A percentile compares a stretch with the other conserved stretches of the same genome.
Conservation (phyloP, 2,888 invertebrate genomes). For the Sarcophaga carnaria region DNA sequence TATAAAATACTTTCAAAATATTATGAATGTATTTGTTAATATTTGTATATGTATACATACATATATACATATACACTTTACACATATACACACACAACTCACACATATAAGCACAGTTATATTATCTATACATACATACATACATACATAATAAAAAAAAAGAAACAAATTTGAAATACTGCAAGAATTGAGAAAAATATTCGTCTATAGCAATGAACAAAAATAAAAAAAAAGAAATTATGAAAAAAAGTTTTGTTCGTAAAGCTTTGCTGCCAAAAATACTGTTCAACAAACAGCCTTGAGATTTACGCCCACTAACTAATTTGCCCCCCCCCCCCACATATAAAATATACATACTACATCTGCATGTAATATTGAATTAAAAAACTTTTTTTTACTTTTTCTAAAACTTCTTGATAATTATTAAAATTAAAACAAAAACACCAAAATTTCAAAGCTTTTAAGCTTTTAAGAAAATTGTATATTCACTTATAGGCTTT, state of each 20-base stretch:
- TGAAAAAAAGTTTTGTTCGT: conserved; percentile 40
- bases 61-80: conserved; percentile 40
- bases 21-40: conserved; percentile 54
- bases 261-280: conserved; percentile 27
- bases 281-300: conserved; percentile 54
- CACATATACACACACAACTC: conserved; percentile 33
- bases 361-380: background rate
- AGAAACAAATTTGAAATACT: background rate
- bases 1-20: conserved; percentile 63
- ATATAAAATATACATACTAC: background rate
- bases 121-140: too few relatives aligned
- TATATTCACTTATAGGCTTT: too few relatives aligned
- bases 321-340: background rate
- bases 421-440: too few relatives aligned
- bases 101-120: conserved; percentile 24
- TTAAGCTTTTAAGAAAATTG: too few relatives aligned
- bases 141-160: background rate
- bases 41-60: conserved; percentile 56
- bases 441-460: too few relatives aligned
- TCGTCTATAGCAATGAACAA: too few relatives aligned
- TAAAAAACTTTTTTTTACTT: conserved; percentile 18
- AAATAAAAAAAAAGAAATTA: background rate
- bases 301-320: conserved; percentile 59
- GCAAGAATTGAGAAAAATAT: too few relatives aligned
- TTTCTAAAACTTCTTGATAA: too few relatives aligned